phyloP scores from a whole-genome alignment of 2,113 vertebrate genomes.

The Thunnus thynnus region DNA sequence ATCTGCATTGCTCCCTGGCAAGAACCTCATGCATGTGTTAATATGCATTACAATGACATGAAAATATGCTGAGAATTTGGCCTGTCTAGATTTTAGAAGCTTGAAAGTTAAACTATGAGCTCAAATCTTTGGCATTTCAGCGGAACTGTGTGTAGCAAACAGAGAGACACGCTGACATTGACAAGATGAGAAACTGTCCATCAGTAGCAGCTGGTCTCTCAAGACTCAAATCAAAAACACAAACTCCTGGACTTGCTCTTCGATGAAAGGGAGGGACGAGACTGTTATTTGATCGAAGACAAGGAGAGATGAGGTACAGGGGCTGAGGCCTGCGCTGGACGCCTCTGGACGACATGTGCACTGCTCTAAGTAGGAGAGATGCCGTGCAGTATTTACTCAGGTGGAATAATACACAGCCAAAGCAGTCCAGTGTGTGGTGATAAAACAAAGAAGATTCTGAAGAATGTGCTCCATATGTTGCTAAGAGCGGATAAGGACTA shows the following conservation, averaged over 20 bases:
- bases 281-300: slow-evolving; percentile 51
- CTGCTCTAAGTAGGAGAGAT: slow-evolving; percentile 86
- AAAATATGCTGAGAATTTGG: slow-evolving; percentile 88
- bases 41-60: slow-evolving; percentile 84
- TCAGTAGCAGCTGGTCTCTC: slow-evolving; percentile 66
- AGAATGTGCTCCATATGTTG: slow-evolving; percentile 89
- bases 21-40: slow-evolving; percentile 77
- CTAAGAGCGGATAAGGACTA: slow-evolving; percentile 72
- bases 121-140: slow-evolving; percentile 57
- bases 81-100: slow-evolving; percentile 71
- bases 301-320: slow-evolving; percentile 12
- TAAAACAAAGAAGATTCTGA: slow-evolving; percentile 92
- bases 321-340: slow-evolving; percentile 24
- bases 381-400: slow-evolving; percentile 93
- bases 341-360: slow-evolving; percentile 66
- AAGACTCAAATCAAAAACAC: slow-evolving; percentile 76
- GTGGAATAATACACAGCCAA: slow-evolving; percentile 91
- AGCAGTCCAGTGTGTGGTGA: slow-evolving; percentile 84
- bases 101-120: slow-evolving; percentile 73
- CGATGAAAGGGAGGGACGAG: slow-evolving; percentile 54
- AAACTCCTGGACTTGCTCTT: slow-evolving; percentile 68
- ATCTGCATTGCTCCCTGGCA: slow-evolving; percentile 77
- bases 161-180: slow-evolving; percentile 40
- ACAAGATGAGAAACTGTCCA: slow-evolving; percentile 60
- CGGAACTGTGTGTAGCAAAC: slow-evolving; percentile 52